Conservation (phyloP, 2,113 vertebrate genomes). For the Bujurquina vittata region DNA sequence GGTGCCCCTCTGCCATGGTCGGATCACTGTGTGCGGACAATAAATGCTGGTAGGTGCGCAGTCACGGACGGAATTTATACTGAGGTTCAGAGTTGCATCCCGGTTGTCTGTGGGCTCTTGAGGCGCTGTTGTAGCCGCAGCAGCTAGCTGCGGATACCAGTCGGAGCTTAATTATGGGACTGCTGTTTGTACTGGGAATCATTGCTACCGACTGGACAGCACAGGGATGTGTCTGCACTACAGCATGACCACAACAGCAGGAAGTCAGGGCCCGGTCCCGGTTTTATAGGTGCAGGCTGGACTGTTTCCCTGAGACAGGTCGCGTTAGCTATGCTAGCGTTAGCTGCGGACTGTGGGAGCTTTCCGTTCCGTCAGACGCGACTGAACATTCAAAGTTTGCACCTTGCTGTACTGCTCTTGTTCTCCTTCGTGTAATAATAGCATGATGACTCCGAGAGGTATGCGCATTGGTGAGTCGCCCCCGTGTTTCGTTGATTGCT, state of each 20-base stretch:
- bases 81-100: background rate
- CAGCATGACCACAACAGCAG: background rate
- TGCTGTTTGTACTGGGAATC: background rate
- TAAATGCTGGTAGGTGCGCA: slow-evolving; percentile 39
- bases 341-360: background rate
- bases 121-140: slow-evolving; percentile 22
- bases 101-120: background rate
- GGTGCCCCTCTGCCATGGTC: background rate
- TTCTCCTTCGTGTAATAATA: background rate
- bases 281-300: no score
- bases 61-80: background rate
- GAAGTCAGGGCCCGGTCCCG: background rate
- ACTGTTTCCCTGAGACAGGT: background rate
- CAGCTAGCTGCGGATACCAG: slow-evolving; percentile 22
- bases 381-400: background rate
- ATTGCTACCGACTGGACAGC: background rate
- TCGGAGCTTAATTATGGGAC: background rate
- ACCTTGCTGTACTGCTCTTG: background rate
- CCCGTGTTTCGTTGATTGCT: background rate
- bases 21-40: background rate
- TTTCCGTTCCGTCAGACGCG: background rate
- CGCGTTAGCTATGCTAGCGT: slow-evolving; percentile 21
- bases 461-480: background rate
- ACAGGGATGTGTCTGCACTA: background rate
- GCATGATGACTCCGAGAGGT: background rate